Conservation (phyloP, 2,888 invertebrate genomes). For the Conistra vaccinii region DNA sequence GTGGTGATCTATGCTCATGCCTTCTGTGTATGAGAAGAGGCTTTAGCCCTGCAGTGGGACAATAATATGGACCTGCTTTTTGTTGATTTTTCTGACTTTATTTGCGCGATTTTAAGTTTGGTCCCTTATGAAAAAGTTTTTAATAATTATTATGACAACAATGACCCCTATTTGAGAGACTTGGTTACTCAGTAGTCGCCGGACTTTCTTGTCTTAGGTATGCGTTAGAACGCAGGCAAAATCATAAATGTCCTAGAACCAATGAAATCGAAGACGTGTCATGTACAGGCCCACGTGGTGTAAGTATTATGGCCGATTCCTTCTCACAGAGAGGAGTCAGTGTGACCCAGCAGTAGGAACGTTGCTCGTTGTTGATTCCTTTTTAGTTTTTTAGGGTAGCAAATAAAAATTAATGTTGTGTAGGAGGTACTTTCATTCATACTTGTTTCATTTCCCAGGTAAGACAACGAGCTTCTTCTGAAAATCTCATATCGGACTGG, state of each 20-base stretch:
- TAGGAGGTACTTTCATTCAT: neutral
- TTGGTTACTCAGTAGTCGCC: neutral
- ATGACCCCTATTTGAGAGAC: neutral
- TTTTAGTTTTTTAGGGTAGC: neutral
- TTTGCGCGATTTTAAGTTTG: neutral
- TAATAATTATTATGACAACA: conserved; percentile 1
- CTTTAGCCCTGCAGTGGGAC: too few species aligned
- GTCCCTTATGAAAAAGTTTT: neutral
- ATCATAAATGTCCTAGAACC: too few species aligned
- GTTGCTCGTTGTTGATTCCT: too few species aligned
- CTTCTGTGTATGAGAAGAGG: too few species aligned
- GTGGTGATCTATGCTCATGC: too few species aligned
- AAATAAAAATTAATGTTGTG: neutral
- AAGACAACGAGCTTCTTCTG: conserved; percentile 93
- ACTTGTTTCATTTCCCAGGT: conserved; percentile 80
- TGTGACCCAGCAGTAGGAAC: neutral
- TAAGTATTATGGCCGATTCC: neutral
- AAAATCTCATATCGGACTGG: conserved; percentile 93
- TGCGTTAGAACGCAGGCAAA: too few species aligned
- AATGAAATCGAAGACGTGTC: neutral
- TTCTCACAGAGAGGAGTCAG: too few species aligned
- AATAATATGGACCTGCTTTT: neutral
- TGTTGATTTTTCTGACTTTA: neutral
- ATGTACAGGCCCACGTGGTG: neutral
- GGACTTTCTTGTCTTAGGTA: neutral